Percentiles rank a stretch among this genome's conserved stretches.
Conservation (phyloP, 1,140 invertebrate genomes). For the Heliconius eleuchia region DNA sequence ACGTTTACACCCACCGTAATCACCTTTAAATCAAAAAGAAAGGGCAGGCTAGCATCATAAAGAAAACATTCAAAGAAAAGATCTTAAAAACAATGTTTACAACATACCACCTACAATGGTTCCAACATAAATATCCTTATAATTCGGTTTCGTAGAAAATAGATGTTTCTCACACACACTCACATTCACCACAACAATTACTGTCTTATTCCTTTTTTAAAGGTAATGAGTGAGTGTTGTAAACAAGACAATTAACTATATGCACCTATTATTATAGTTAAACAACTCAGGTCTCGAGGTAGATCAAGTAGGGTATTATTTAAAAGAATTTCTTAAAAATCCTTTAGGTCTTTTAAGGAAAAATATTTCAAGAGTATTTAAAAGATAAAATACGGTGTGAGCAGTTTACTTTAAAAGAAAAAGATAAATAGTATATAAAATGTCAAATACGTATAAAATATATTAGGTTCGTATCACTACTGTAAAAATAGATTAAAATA, state of each 20-base stretch:
- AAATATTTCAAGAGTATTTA: too few relatives aligned
- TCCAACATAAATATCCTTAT: background rate
- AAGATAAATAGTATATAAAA: too few relatives aligned
- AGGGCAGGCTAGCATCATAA: background rate
- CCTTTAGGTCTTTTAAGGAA: background rate
- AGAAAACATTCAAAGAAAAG: background rate
- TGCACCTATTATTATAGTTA: background rate
- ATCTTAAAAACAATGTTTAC: conserved; percentile 6
- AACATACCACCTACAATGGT: conserved; percentile 19
- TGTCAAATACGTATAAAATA: too few relatives aligned
- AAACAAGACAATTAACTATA: conserved; percentile 23
- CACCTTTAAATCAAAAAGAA: background rate
- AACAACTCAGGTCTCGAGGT: background rate
- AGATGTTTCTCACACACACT: background rate
- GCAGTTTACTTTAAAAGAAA: too few relatives aligned
- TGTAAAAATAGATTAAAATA: too few relatives aligned
- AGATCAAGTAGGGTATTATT: background rate
- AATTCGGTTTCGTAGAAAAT: conserved; percentile 26
- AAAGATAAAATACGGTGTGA: too few relatives aligned
- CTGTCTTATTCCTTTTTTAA: background rate
- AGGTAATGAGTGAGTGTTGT: conserved; percentile 16
- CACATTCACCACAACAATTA: conserved; percentile 4
- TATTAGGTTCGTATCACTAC: too few relatives aligned
- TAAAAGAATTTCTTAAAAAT: background rate
- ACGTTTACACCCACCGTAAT: too few relatives aligned